These are phyloP conservation scores for Entomyzon cyanotis DNA, from an alignment of 2,113 vertebrate species.

Conservation along the genomic window DNA sequence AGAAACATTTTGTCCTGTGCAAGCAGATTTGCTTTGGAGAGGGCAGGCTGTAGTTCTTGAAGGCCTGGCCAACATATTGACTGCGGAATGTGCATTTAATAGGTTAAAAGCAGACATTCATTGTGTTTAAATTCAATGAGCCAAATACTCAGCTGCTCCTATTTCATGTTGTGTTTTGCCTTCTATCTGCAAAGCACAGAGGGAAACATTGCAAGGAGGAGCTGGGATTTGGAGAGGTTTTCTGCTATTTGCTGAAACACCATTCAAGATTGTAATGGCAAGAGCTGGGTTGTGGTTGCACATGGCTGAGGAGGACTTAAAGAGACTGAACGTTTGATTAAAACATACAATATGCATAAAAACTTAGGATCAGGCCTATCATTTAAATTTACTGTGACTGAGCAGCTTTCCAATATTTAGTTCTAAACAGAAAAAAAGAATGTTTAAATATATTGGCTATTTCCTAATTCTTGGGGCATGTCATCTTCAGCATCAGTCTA, in stretches of 20 bases:
- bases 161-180: not conserved
- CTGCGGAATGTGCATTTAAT: not conserved
- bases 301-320: not conserved
- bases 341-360: not conserved
- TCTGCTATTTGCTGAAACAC: not conserved
- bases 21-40: not conserved
- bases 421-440: not conserved
- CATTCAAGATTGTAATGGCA: not conserved
- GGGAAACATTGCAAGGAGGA: not conserved
- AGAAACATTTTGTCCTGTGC: not conserved
- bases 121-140: not conserved
- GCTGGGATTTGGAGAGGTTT: not conserved
- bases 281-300: not conserved
- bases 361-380: not conserved
- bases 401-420: not conserved
- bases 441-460: not conserved
- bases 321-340: not conserved
- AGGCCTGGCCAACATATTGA: not conserved
- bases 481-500: not conserved
- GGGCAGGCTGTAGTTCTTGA: not conserved
- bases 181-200: not conserved
- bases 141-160: not conserved
- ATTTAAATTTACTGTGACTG: not conserved
- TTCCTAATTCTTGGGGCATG: not conserved
- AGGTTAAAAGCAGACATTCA: not conserved